Percentiles rank a stretch among this genome's conserved stretches.
Conservation (phyloP, 1,140 invertebrate species). For the Amphibalanus amphitrite region DNA sequence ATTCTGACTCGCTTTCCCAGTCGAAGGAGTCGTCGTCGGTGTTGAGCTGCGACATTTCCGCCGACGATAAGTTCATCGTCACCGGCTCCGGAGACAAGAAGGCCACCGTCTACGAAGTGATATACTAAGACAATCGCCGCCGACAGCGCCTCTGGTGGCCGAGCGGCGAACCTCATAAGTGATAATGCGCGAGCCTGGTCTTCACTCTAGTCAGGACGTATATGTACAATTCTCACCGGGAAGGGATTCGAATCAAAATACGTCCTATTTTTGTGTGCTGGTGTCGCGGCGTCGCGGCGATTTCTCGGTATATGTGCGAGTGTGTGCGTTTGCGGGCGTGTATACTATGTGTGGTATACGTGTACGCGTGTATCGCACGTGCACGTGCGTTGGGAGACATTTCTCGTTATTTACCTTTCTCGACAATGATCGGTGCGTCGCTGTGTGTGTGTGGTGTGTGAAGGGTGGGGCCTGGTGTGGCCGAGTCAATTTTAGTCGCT, state of each 20-base stretch:
- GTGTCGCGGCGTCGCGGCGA: too few relatives aligned
- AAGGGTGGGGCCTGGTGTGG: too few relatives aligned
- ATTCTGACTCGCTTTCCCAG: too few relatives aligned
- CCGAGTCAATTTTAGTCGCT: too few relatives aligned
- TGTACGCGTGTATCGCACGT: too few relatives aligned
- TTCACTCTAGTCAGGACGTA: not conserved
- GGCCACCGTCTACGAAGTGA: slow-evolving; percentile 96
- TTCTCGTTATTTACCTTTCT: too few relatives aligned
- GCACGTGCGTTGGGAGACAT: too few relatives aligned
- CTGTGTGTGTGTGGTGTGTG: too few relatives aligned
- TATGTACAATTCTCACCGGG: not conserved
- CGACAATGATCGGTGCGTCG: too few relatives aligned
- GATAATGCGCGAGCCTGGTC: not conserved
- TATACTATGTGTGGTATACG: too few relatives aligned
- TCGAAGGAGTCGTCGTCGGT: slow-evolving; percentile 97
- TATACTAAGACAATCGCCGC: slow-evolving; percentile 44
- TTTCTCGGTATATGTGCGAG: too few relatives aligned
- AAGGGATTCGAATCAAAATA: not conserved
- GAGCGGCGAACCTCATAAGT: not conserved
- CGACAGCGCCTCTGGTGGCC: not conserved
- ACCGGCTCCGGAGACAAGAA: slow-evolving; percentile 98
- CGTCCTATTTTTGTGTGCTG: not conserved
- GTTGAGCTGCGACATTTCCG: slow-evolving; percentile 95
- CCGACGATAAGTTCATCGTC: slow-evolving; percentile 97
- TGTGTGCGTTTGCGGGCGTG: too few relatives aligned